Evolutionary conservation across 53 echinoderm and acorn worm species (phyloP), one percentile per base, ranked within the genome.

Genomic region (Crossaster papposus): DNA sequence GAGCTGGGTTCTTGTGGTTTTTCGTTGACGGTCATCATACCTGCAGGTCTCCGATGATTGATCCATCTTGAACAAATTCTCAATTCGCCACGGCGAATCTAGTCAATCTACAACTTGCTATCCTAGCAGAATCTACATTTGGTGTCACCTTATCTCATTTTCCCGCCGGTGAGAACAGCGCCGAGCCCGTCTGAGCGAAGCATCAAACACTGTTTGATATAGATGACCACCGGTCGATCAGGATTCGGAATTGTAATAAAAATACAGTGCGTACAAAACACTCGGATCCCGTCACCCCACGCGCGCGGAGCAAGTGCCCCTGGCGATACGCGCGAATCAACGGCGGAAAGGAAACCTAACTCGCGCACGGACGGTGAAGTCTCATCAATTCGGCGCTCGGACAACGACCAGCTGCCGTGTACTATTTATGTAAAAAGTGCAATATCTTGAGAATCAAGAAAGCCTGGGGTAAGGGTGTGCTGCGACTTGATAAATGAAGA

Each of bases 301-400:
- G n/a, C n/a, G n/a, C 24, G 28, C 68, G 68, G 68, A 81, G 62
- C 81, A 81, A 35, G 81, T 81, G 81, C 81, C 81, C 55, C 58
- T 15, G 81, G 81, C 81, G 50, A 79, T 17, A 52, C 30, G 51
- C 30, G 44, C 44, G 44, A 44, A 44, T 79, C 52, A 20, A 9
- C 58, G 32, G 81, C 22, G 52, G 26, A 22, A 55, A 23, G 1
- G 62, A 81, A 81, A 81, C 81, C 55, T 20, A 81, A 81, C 81
- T 55, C 22, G 32, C 81, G 81, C 81, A 81, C 81, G 58, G 81
- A 81, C 81, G 58, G 81, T 81, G 35, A 18, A 22, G 68, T 28
- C 28, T 68, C n/a, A 68, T 68, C 68, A 68, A 23, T n/a, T n/a
- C 28, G 28, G 68, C 28, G 68, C 68, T 68, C 7, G 68, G 68